Evolutionary conservation across 2,888 invertebrate species (phyloP), one percentile per base, ranked within the genome.

Genomic region (Drosophila borborema): DNA sequence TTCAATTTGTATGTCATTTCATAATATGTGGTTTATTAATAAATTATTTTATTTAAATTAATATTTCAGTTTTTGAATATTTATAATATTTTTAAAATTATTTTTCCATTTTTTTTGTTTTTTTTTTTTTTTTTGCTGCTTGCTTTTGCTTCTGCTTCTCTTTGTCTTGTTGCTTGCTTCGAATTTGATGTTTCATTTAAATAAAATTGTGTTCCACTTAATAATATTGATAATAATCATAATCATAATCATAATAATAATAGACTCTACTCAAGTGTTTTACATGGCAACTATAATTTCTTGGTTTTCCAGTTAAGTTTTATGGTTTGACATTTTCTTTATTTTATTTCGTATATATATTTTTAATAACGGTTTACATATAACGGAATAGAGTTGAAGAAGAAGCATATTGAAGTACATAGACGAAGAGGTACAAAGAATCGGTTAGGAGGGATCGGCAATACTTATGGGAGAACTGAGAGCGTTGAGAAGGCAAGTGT

Each of bases 11-110:
- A 87, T 85, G 73, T 87, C 85, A 89, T 85, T 85, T 89, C 82
- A 85, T 85, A 89, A 89, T 85, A 85, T 89, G 85, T 85, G 85
- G 88, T 85, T 85, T 85, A 85, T 85, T 89, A 89, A 85, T 85
- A 85, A 85, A 85, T 89, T 89, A 85, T 87, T 87, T 80, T 84
- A 81, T 84, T 89, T 85, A 89, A 85, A 85, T 89, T 89, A 89
- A 89, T 84, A 76, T 86, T 86, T 89, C 85, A 77, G 74, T 85
- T 85, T 86, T 85, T 83, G 84, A 85, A 85, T 85, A 85, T 85
- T 85, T 89, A 87, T 89, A 89, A 81, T 85, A 86, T 89, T 89
- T 88, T 60, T 58, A 4, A 23, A 23, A 23, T 45, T 54, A 31
- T 31, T 10, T 12, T 46, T 46, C 4, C 31, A 10, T 1, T 41